Evolutionary conservation across 2,113 vertebrate species (phyloP), one percentile per base, ranked within the genome.

Genomic region (Cavia aperea): DNA sequence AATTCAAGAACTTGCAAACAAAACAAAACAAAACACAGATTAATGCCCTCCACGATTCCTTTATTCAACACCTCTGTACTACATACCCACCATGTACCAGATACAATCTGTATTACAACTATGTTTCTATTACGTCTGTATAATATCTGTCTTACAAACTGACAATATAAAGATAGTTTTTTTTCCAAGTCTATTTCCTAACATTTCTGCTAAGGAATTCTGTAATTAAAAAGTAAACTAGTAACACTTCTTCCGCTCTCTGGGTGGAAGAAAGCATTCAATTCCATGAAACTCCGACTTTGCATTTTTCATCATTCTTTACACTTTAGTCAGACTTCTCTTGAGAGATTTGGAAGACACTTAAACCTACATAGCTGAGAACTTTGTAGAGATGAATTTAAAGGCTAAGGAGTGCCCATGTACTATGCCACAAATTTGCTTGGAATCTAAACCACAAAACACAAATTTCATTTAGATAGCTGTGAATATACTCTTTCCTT

Each of bases 141-240:
- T 8, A 70, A 70, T 4, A 79, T 56, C 49, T 81, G 2, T 56
- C 54, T n/a, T 26, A 66, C 24, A 89, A 7, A 62, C 43, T 49
- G 19, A 66, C 46, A 92, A 82, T 72, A 39, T 75, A 86, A 87
- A 85, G n/a, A 21, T 7, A 7, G 7, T 39, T 91, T 62, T 63
- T 75, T n/a, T 68, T n/a, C 56, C 33, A 56, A 68, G 4, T 1
- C 86, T 65, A 2, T 49, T 72, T 90, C 43, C 43, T 63, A 19
- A 73, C 19, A 60, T 70, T 24, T 62, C 81, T 88, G n/a, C 68
- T 82, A 49, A 91, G 54, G 46, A 89, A 93, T 86, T 93, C 70
- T 15, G 31, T 88, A 82, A 85, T 81, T 54, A 77, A 63, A n/a
- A 93, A 60, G 19, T 77, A 70, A 91, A 68, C 26, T 89, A 86